Evolutionary conservation across 2,113 vertebrate genomes (phyloP).

Genomic region (Lipotes vexillifer): DNA sequence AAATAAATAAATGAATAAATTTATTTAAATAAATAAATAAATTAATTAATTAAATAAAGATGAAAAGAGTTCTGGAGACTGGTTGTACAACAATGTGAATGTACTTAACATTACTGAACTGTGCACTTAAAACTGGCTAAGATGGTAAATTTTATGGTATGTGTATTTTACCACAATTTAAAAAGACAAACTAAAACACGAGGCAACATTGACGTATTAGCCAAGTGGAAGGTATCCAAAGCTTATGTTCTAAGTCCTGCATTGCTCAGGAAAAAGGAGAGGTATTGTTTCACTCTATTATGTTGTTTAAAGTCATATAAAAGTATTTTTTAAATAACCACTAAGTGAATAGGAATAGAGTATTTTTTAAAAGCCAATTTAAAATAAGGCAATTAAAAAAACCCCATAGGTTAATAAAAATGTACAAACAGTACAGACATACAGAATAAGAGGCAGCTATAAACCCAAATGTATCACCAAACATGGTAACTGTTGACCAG

Average conservation of each 20-base stretch:
- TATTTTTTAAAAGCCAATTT: background rate
- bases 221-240: background rate
- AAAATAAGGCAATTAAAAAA: conserved; percentile 7
- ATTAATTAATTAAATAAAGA: background rate
- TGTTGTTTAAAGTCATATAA: background rate
- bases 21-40: too few relatives aligned
- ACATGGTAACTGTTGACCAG: background rate
- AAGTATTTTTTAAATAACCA: background rate
- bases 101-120: background rate
- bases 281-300: background rate
- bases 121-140: too few relatives aligned
- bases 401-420: background rate
- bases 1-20: too few relatives aligned
- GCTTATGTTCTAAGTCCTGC: background rate
- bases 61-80: background rate
- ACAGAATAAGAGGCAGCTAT: background rate
- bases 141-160: too few relatives aligned
- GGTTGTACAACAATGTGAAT: background rate
- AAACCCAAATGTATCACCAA: background rate
- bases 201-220: background rate
- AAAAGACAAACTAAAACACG: background rate
- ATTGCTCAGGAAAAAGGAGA: background rate
- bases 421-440: background rate
- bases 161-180: background rate
- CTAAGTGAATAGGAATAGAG: background rate